A percentile compares a stretch with the other conserved stretches of the same genome.
Conservation (phyloP, 2,888 invertebrate genomes). For the Hybos culiciformis region DNA sequence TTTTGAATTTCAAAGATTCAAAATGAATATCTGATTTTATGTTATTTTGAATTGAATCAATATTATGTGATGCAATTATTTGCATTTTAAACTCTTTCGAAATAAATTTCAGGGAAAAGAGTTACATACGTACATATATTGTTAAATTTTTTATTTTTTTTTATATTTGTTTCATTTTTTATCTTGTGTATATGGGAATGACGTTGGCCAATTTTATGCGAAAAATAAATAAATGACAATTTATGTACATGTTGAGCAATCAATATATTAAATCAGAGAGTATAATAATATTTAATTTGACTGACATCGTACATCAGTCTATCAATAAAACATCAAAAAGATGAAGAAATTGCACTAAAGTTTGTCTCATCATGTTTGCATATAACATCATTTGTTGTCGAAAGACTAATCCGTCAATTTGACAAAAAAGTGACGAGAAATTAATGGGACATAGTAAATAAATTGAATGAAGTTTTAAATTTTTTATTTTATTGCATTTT, state of each 20-base stretch:
- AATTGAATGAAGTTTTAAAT: neutral
- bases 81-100: constrained; percentile 27
- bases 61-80: constrained; percentile 25
- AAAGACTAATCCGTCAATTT: constrained; percentile 1
- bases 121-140: too few species aligned
- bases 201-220: neutral
- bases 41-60: too few species aligned
- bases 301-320: too few species aligned
- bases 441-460: neutral
- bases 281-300: too few species aligned
- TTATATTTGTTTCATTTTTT: too few species aligned
- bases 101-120: constrained; percentile 21
- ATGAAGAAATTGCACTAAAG: neutral
- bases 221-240: constrained; percentile 33
- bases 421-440: constrained; percentile 1
- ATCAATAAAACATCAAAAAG: too few species aligned
- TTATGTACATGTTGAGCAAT: constrained; percentile 31
- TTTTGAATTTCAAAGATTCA: too few species aligned
- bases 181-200: too few species aligned
- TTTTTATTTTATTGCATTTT: neutral
- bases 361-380: constrained; percentile 14
- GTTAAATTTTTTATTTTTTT: too few species aligned
- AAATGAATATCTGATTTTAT: too few species aligned
- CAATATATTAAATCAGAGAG: too few species aligned
- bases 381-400: constrained; percentile 14